A percentile compares a stretch with the other conserved stretches of the same genome.
phyloP scores from a whole-genome alignment of 2,888 invertebrate genomes.

The Blomia tropicalis region DNA sequence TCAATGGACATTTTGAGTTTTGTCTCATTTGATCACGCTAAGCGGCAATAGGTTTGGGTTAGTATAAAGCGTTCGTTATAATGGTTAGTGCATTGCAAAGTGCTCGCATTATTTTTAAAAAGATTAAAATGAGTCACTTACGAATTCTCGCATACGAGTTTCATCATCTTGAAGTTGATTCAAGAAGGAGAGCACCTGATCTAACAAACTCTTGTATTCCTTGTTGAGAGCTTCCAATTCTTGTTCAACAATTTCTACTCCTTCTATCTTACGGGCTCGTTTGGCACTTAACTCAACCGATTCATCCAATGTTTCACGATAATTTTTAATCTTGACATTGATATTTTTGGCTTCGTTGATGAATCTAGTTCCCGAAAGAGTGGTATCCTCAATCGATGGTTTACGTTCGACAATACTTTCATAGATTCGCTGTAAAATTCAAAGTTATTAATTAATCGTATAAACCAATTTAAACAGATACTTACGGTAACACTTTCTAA shows the following conservation, averaged over 20 bases:
- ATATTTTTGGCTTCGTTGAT: conserved; percentile 93
- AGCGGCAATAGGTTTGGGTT: no score
- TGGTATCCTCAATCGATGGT: conserved; percentile 84
- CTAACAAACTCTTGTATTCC: conserved; percentile 48
- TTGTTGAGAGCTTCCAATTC: conserved; percentile 66
- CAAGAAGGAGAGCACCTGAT: conserved; percentile 42
- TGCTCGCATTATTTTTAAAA: neutral
- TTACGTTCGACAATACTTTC: conserved; percentile 81
- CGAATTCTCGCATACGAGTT: conserved; percentile 9
- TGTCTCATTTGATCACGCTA: no score
- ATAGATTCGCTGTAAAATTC: conserved; percentile 60
- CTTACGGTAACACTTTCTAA: conserved; percentile 27
- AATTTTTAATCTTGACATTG: conserved; percentile 65
- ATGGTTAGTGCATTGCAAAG: neutral
- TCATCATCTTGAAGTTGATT: conserved; percentile 41
- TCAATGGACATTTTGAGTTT: no score
- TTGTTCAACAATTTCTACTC: conserved; percentile 55
- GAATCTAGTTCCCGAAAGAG: conserved; percentile 81
- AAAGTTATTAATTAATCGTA: neutral
- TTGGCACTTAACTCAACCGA: conserved; percentile 49
- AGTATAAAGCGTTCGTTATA: neutral
- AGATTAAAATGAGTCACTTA: neutral
- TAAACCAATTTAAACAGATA: neutral
- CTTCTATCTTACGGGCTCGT: conserved; percentile 35
- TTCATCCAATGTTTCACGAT: conserved; percentile 61